These are phyloP conservation scores for Torymus texanus DNA, from an alignment of 2,888 invertebrate species.

Conservation along the genomic window DNA sequence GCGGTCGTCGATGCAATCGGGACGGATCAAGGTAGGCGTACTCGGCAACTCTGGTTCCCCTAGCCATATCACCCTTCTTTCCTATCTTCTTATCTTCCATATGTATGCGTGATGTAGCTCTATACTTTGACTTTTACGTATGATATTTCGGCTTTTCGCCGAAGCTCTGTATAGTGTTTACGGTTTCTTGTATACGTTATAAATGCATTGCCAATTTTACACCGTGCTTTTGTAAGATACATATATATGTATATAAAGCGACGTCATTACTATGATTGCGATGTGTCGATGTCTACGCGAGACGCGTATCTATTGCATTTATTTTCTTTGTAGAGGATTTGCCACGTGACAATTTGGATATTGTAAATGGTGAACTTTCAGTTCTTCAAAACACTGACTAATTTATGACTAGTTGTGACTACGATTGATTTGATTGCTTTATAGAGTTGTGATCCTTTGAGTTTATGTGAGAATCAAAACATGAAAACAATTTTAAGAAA, in stretches of 20 bases:
- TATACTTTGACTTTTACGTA: neutral
- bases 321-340: too few relatives aligned
- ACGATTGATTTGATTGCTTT: constrained; percentile 30
- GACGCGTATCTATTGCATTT: too few relatives aligned
- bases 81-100: too few relatives aligned
- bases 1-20: constrained; percentile 68
- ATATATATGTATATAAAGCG: neutral
- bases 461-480: neutral
- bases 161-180: too few relatives aligned
- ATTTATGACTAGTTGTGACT: neutral
- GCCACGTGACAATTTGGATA: too few relatives aligned
- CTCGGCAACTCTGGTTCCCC: too few relatives aligned
- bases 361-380: too few relatives aligned
- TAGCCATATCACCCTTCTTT: neutral
- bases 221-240: constrained; percentile 3
- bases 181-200: too few relatives aligned
- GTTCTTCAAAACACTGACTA: neutral
- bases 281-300: neutral
- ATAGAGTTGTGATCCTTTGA: neutral
- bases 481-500: too few relatives aligned
- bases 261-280: constrained; percentile 1
- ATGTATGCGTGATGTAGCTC: too few relatives aligned
- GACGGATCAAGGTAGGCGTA: constrained; percentile 69
- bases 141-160: neutral
- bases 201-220: neutral